Evolutionary conservation across 2,888 invertebrate species (phyloP), one percentile per base, ranked within the genome.

Genomic region (Hyposoter didymator): DNA sequence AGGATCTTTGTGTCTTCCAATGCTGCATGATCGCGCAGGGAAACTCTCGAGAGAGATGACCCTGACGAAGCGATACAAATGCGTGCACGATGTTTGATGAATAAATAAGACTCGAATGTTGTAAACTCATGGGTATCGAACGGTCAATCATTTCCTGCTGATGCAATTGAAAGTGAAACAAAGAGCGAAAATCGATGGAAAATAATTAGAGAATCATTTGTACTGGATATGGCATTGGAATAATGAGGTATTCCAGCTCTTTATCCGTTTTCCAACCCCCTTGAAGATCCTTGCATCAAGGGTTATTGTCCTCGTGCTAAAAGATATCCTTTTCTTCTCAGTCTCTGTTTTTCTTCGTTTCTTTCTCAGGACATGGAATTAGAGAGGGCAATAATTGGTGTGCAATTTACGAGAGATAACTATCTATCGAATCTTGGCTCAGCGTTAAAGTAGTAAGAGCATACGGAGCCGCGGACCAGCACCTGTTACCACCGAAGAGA

Each of bases 331-430:
- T 52, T n/a, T 66, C 64, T 67, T 22, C 62, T 47, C 19, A 1
- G n/a, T 47, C 45, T n/a, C 4, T 52, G 39, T 67, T 8, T 39
- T 17, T 49, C 28, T 49, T 52, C 28, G 35, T 49, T 52, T 67
- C n/a, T 55, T 43, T 55, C 39, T 12, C 55, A 32, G 55, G 28
- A 59, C 67, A 59, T 78, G 55, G 28, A 78, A 78, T 78, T 45
- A 67, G 67, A 39, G 67, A 78, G 59, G 69, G 55, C 32, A 55
- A 67, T 69, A 69, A 59, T 78, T 55, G 19, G 78, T 69, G 69
- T 78, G 78, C 59, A 78, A 78, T 78, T 78, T 78, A 78, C 55
- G 28, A 43, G 55, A 78, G 78, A 78, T 78, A 78, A 78, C 49
- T 69, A 78, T 78, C 69, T 69, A 78, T 78, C 78, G 69, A 78